Base-by-base conservation (phyloP, 2,888 invertebrate species). In the Hirtodrosophila histrioides region DNA sequence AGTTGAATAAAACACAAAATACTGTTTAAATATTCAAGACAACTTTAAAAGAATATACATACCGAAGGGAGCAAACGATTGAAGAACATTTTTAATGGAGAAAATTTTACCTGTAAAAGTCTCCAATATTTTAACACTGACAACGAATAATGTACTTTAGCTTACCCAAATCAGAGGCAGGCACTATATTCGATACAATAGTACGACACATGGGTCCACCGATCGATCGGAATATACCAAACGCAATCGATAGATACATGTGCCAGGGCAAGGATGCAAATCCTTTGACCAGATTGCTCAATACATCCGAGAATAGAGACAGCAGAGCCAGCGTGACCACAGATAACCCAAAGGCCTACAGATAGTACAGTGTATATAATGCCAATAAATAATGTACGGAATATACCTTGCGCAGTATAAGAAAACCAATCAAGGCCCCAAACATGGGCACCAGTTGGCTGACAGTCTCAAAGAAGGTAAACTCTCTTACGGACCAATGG, bases 401-500 rank as follows among this genome's bases (percentile, higher is more conserved):
- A 8, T 4, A 12, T 45, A 92, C 78, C 82, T 92, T 94, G 78
- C 94, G 93, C 3, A 95, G 81, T 35, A 95, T 40, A 46, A 92
- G 92, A 4, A 94, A 92, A 3, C 94, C 94, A 29, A 94, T 31
- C 50, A 94, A 83, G 0, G 93, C 92, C 0, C 95, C 95, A 11
- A 93, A 10, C 78, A 94, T 93, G 0, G 92, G 91, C 35, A 94
- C 89, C 0, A 93, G 75, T 6, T 93, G 93, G 37, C 90, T 91
- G 0, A 92, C 87, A 1, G 94, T 94, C n/a, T 93, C 92, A 86
- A 92, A 95, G 46, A 92, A 90, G 0, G 94, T 94, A 79, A 92
- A 95, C 17, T 94, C 93, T 54, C 93, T 90, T 46, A 95, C 91
- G 10, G 94, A 92, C 95, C 95, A 95, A 12, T 93, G 92, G 35